Evolutionary conservation across 2,797 vertebrate species (phyloP).

Genomic region (Cyprinella venusta): DNA sequence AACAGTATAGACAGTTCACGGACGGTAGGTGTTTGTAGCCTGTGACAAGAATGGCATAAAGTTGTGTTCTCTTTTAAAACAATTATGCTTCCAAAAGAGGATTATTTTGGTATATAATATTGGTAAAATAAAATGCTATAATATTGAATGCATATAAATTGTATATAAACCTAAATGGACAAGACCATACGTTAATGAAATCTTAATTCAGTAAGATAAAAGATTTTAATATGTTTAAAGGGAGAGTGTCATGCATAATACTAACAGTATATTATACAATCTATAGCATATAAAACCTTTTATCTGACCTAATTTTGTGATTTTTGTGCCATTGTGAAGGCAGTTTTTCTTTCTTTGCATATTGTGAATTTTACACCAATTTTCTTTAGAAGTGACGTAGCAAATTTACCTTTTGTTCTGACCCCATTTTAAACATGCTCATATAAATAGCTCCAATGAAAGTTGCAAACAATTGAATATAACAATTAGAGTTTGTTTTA

Average conservation of each 20-base stretch:
- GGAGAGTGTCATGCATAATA: neutral
- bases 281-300: neutral
- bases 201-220: neutral
- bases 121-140: neutral
- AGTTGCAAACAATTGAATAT: neutral
- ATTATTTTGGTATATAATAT: neutral
- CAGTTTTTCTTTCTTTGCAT: neutral
- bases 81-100: neutral
- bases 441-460: neutral
- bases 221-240: neutral
- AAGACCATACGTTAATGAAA: neutral
- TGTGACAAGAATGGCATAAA: neutral
- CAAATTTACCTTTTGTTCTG: no score
- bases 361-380: no score
- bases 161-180: neutral
- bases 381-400: no score
- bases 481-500: constrained; percentile 1
- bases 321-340: neutral
- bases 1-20: constrained; percentile 39
- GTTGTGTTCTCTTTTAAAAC: neutral
- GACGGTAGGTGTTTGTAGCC: neutral
- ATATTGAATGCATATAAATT: neutral
- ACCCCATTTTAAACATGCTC: constrained; percentile 32
- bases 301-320: neutral
- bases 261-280: no score